Evolutionary conservation across 1,140 invertebrate species (phyloP).

Genomic region (Berghia stephanieae): DNA sequence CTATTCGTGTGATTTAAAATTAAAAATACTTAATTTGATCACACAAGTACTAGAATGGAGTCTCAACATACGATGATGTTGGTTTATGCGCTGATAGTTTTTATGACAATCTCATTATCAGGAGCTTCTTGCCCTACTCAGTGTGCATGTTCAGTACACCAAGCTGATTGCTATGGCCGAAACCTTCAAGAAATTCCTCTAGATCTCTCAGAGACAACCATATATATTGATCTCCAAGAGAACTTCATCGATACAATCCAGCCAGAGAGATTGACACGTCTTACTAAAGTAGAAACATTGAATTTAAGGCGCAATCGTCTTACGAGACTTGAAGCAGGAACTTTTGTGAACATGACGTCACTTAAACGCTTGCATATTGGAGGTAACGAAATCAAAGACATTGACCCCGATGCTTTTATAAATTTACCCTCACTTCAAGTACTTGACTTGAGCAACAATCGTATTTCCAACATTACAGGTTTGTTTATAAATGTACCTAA

Average conservation of each 20-base stretch:
- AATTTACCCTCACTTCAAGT: slow-evolving; percentile 50
- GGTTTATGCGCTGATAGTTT: too few species aligned
- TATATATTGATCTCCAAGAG: slow-evolving; percentile 36
- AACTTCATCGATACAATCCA: slow-evolving; percentile 42
- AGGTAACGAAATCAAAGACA: slow-evolving; percentile 33
- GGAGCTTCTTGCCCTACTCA: slow-evolving; percentile 26
- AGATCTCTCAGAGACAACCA: slow-evolving; percentile 27
- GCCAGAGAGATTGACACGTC: slow-evolving; percentile 16
- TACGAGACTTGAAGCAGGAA: slow-evolving; percentile 9
- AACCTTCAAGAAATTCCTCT: slow-evolving; percentile 26
- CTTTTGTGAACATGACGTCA: slow-evolving; percentile 32
- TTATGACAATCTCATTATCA: too few species aligned
- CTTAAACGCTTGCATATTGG: slow-evolving; percentile 34
- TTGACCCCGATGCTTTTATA: slow-evolving; percentile 56
- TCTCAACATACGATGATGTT: too few species aligned
- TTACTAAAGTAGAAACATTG: slow-evolving; percentile 23
- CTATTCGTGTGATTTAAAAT: too few species aligned
- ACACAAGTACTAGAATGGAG: too few species aligned
- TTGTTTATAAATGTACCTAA: slow-evolving; percentile 65
- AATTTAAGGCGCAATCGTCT: slow-evolving; percentile 29
- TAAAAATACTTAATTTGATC: too few species aligned
- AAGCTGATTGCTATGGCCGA: slow-evolving; percentile 33
- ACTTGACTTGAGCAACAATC: slow-evolving; percentile 75
- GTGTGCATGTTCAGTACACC: slow-evolving; percentile 21
- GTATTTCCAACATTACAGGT: slow-evolving; percentile 61